phyloP scores from a whole-genome alignment of 2,113 vertebrate genomes.

The Tragelaphus strepsiceros region DNA sequence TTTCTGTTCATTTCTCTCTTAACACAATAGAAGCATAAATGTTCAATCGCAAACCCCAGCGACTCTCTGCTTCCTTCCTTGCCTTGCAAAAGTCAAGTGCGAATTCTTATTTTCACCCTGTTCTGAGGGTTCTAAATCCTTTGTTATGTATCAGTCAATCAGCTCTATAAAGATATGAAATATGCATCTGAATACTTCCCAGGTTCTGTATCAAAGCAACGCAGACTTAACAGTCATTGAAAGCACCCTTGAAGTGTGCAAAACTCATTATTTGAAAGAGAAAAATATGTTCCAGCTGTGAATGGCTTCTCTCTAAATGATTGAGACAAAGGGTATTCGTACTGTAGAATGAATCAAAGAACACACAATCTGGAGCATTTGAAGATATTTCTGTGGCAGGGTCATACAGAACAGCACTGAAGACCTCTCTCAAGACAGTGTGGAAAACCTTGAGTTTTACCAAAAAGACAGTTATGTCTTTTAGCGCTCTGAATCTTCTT shows the following conservation, averaged over 20 bases:
- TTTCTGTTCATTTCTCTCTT: neutral
- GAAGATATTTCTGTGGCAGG: neutral
- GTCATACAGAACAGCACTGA: neutral
- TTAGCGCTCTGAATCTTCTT: neutral
- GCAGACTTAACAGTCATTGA: neutral
- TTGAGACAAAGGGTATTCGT: neutral
- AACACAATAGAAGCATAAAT: neutral
- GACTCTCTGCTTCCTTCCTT: neutral
- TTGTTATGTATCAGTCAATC: neutral
- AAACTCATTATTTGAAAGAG: neutral
- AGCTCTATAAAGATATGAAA: neutral
- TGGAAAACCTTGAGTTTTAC: neutral
- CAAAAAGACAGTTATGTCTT: neutral
- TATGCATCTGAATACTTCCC: neutral
- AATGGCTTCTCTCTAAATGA: neutral
- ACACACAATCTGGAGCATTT: accelerated
- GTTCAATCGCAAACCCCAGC: no score
- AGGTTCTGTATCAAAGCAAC: neutral
- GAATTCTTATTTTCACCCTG: neutral
- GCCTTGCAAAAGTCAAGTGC: neutral
- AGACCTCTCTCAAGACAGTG: neutral
- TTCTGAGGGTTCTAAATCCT: neutral
- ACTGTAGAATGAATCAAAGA: neutral
- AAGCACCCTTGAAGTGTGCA: neutral
- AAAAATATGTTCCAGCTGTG: neutral